phyloP scores from a whole-genome alignment of 2,888 invertebrate genomes.

The Ormyrus nitidulus region DNA sequence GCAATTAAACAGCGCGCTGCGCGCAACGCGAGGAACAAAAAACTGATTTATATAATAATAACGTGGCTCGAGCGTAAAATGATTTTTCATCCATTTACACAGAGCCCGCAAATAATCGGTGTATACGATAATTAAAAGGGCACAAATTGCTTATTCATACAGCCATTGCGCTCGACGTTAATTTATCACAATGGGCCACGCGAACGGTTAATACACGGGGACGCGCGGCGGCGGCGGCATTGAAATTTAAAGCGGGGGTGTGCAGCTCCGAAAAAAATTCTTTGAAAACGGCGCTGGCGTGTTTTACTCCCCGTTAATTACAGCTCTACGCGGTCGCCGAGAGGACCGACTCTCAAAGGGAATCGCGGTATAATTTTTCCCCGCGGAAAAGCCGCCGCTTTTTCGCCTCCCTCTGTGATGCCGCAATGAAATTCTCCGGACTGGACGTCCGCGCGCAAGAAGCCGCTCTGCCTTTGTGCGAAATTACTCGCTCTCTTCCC shows the following conservation, averaged over 20 bases:
- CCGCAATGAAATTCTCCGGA: slow-evolving; percentile 11
- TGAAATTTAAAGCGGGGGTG: neutral
- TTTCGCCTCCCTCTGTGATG: neutral
- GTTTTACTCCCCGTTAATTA: slow-evolving; percentile 27
- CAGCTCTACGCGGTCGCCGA: neutral
- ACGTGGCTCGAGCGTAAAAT: too few relatives aligned
- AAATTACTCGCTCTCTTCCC: too few relatives aligned
- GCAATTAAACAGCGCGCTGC: neutral
- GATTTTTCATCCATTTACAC: too few relatives aligned
- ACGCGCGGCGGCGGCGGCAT: neutral
- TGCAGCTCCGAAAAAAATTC: slow-evolving; percentile 1
- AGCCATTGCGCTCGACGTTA: slow-evolving; percentile 11
- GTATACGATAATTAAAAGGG: neutral
- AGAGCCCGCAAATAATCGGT: neutral
- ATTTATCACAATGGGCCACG: slow-evolving; percentile 6
- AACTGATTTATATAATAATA: too few relatives aligned
- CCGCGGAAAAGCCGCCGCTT: neutral
- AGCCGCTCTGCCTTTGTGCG: too few relatives aligned
- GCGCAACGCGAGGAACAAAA: too few relatives aligned
- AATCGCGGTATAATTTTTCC: slow-evolving; percentile 3
- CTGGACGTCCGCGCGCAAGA: too few relatives aligned
- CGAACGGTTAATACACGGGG: neutral
- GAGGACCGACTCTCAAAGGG: slow-evolving; percentile 2
- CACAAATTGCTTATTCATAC: neutral
- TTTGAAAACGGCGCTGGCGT: neutral